Percentiles rank a stretch among this genome's conserved stretches.
Evolutionary conservation across 2,113 vertebrate species (phyloP).

Genomic region (Galbula dea): DNA sequence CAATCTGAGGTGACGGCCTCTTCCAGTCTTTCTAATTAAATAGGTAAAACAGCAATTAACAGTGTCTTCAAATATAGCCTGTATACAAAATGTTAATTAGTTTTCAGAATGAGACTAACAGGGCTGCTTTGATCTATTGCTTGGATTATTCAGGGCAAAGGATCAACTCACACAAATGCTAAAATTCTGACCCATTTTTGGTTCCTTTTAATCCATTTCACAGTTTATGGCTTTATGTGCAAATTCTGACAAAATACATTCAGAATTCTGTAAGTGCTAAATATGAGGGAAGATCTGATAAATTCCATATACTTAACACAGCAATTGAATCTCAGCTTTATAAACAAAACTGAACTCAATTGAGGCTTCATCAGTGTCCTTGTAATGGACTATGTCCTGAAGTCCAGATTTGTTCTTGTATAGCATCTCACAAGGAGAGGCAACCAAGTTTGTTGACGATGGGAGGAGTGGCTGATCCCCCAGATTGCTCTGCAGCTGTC

Average conservation of each 20-base stretch:
- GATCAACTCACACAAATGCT: neutral
- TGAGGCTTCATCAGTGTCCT: neutral
- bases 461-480: too few relatives aligned
- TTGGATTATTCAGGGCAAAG: neutral
- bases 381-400: neutral
- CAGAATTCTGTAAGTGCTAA: neutral
- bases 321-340: neutral
- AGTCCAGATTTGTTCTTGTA: neutral
- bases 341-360: neutral
- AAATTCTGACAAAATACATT: neutral
- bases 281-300: neutral
- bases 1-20: neutral
- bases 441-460: too few relatives aligned
- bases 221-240: neutral
- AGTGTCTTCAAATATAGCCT: neutral
- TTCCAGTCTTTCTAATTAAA: neutral
- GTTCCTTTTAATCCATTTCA: neutral
- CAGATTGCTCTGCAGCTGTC: too few relatives aligned
- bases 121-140: neutral
- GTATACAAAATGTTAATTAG: neutral
- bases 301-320: neutral
- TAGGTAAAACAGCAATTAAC: neutral
- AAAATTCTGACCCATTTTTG: neutral
- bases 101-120: neutral
- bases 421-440: neutral